Evolutionary conservation across 2,113 vertebrate genomes (phyloP).

Genomic region (Rafetus swinhoei): DNA sequence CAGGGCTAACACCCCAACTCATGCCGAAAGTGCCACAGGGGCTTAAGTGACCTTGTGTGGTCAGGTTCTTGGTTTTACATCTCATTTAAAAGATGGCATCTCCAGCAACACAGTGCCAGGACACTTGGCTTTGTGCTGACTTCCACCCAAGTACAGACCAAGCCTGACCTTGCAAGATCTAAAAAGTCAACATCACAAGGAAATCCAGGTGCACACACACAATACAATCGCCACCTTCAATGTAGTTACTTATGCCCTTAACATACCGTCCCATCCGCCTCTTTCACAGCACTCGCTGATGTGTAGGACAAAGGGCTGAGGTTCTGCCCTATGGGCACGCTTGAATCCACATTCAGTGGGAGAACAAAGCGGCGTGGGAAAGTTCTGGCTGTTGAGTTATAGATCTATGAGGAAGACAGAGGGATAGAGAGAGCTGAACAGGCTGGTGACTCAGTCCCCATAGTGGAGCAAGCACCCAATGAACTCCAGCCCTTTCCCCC

Average conservation of each 20-base stretch:
- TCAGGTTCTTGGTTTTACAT: neutral
- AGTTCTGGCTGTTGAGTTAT: slow-evolving; percentile 71
- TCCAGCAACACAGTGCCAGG: neutral
- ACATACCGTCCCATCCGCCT: slow-evolving; percentile 82
- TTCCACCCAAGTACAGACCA: neutral
- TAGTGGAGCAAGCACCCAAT: neutral
- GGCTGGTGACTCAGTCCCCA: neutral
- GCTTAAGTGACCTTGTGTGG: neutral
- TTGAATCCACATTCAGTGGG: slow-evolving; percentile 80
- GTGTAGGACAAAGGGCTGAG: slow-evolving; percentile 83
- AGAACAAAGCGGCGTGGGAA: slow-evolving; percentile 92
- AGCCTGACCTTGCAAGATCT: neutral
- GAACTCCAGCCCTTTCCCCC: neutral
- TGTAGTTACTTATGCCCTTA: neutral
- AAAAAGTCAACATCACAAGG: neutral
- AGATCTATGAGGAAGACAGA: slow-evolving; percentile 78
- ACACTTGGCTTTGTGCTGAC: neutral
- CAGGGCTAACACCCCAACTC: neutral
- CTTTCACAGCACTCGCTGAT: slow-evolving; percentile 83
- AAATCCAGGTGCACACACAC: neutral
- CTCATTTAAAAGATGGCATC: neutral
- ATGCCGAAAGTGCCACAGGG: neutral
- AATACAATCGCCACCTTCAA: neutral
- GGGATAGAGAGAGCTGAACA: neutral
- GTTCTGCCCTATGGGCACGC: slow-evolving; percentile 79